phyloP scores from a whole-genome alignment of 2,113 vertebrate species.

The Labrus mixtus region DNA sequence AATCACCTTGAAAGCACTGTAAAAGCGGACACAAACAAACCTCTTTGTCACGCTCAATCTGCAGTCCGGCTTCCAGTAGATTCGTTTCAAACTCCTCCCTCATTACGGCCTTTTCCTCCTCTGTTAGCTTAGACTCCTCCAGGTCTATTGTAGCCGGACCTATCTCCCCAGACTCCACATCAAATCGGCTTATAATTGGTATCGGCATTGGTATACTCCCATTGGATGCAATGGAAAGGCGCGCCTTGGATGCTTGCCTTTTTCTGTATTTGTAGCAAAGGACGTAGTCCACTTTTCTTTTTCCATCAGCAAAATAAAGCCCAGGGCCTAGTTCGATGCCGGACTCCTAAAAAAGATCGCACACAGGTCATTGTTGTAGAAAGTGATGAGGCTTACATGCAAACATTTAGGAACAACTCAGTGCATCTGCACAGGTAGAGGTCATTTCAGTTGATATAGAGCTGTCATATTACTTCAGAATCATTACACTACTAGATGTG shows the following conservation, averaged over 20 bases:
- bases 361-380: slow-evolving; percentile 4
- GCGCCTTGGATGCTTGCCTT: slow-evolving; percentile 63
- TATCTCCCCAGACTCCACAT: slow-evolving; percentile 49
- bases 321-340: slow-evolving; percentile 76
- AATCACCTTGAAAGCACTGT: slow-evolving; percentile 17
- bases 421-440: slow-evolving; percentile 1
- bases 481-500: not conserved
- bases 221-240: slow-evolving; percentile 84
- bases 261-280: slow-evolving; percentile 93
- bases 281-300: slow-evolving; percentile 94
- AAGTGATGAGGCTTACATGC: not conserved
- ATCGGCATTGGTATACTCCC: slow-evolving; percentile 76
- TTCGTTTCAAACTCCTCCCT: slow-evolving; percentile 92
- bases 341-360: slow-evolving; percentile 55
- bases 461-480: not conserved
- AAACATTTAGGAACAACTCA: not conserved
- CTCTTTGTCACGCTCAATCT: slow-evolving; percentile 91
- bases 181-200: slow-evolving; percentile 9
- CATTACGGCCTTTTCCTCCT: slow-evolving; percentile 88
- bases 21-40: slow-evolving; percentile 60
- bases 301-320: slow-evolving; percentile 90
- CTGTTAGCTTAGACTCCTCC: slow-evolving; percentile 77
- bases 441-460: not conserved
- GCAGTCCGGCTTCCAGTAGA: slow-evolving; percentile 89
- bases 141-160: slow-evolving; percentile 74